Evolutionary conservation across 2,113 vertebrate species (phyloP), one percentile per base, ranked within the genome.

Genomic region (Anolis carolinensis): DNA sequence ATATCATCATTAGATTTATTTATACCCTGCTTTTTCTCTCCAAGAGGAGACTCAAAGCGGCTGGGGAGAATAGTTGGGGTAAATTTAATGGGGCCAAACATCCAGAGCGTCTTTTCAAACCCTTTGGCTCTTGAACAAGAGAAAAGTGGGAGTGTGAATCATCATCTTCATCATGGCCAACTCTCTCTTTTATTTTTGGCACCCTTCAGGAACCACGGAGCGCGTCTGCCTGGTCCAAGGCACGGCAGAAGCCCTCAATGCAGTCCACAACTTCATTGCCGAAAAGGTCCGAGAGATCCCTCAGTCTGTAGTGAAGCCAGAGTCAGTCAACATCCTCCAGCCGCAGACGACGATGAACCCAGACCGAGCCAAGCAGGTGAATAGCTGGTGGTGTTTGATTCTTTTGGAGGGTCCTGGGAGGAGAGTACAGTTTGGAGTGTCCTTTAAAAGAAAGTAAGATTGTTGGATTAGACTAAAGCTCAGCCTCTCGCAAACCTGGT

Each of bases 251-350:
- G 97, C 98, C 16, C 95, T 98, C 92, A 98, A 98, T 55, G 97
- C 97, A 0, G 98, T 98, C 87, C 98, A 98, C 84, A 97, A 97
- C 95, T 98, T 98, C 95, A 98, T 98, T 79, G 98, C 98, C 0
- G 98, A 98, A 93, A 98, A 98, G 92, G 98, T 98, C 87, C 96
- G 98, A 77, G 98, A 98, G 96, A 97, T 98, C 96, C 98, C 98
- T 16, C 98, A 98, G 96, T 98, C 97, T 71, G 97, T 96, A 90
- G 97, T 97, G 94, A 98, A 98, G 95, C 95, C 96, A 32, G 98
- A 98, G 91, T 96, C 98, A 6, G 97, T 98, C 92, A 97, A 97
- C 96, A 97, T 98, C 90, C 95, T 98, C 93, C 98, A 98, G 92
- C 97, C 98, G 4, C 98, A 98, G 96, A 98, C 97, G 94, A 98